A percentile compares a stretch with the other conserved stretches of the same genome.
phyloP scores from a whole-genome alignment of 2,888 invertebrate species.

The Ectropis crepuscularia region DNA sequence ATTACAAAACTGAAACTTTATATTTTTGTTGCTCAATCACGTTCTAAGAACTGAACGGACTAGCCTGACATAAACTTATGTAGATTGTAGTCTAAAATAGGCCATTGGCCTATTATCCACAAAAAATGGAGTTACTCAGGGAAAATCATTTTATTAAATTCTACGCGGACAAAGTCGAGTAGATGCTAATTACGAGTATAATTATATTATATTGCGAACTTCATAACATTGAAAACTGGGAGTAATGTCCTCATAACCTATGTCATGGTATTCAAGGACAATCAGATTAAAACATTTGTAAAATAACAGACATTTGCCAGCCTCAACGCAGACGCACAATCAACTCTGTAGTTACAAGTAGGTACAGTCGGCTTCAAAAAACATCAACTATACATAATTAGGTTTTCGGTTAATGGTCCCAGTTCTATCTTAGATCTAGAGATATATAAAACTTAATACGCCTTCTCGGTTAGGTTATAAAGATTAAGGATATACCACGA shows the following conservation, averaged over 20 bases:
- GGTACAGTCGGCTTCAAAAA: conserved; percentile 11
- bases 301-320: conserved; percentile 30
- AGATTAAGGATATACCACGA: conserved; percentile 25
- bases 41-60: too few relatives aligned
- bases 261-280: conserved; percentile 38
- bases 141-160: conserved; percentile 1
- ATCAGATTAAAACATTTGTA: conserved; percentile 19
- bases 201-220: conserved; percentile 1
- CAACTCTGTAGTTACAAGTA: conserved; percentile 4
- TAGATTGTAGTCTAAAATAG: too few relatives aligned
- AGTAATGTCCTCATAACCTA: conserved; percentile 32
- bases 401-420: conserved; percentile 27
- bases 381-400: conserved; percentile 31
- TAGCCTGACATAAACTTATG: too few relatives aligned
- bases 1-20: too few relatives aligned
- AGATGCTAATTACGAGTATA: too few relatives aligned
- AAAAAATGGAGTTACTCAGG: too few relatives aligned
- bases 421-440: conserved; percentile 23
- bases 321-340: conserved; percentile 9
- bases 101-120: too few relatives aligned
- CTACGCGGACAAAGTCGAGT: neutral
- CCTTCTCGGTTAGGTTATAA: conserved; percentile 15
- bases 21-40: too few relatives aligned
- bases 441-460: conserved; percentile 19
- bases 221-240: conserved; percentile 10